Evolutionary conservation across 2,888 invertebrate species (phyloP).

Genomic region (Diachrysia chrysitis): DNA sequence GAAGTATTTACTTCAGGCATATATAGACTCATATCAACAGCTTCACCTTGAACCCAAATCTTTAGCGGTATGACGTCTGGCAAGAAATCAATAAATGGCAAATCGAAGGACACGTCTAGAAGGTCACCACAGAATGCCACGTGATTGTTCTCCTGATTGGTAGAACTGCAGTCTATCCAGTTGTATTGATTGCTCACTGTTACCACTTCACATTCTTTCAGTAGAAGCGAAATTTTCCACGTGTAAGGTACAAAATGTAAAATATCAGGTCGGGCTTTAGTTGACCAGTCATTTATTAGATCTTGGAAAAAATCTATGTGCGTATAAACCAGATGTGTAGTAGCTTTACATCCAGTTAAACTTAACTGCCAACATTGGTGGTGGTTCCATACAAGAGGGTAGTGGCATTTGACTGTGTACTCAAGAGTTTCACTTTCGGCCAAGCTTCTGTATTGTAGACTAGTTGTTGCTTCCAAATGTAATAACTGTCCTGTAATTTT

Average conservation of each 20-base stretch:
- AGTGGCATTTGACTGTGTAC: constrained; percentile 96
- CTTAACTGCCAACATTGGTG: constrained; percentile 98
- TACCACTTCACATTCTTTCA: constrained; percentile 98
- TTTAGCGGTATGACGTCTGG: constrained; percentile 96
- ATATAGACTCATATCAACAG: constrained; percentile 96
- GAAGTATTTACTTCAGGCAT: constrained; percentile 97
- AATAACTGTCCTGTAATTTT: constrained; percentile 97
- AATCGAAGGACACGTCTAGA: constrained; percentile 97
- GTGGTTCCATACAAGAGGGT: constrained; percentile 98
- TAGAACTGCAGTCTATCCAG: constrained; percentile 99
- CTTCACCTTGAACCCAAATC: constrained; percentile 98
- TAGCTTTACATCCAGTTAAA: constrained; percentile 98
- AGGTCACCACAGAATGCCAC: constrained; percentile 98
- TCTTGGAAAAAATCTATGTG: constrained; percentile 99
- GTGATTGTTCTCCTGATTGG: constrained; percentile 98
- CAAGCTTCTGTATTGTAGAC: constrained; percentile 97
- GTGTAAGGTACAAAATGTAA: constrained; percentile 98
- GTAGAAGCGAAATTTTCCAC: constrained; percentile 96
- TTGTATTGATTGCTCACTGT: constrained; percentile 98
- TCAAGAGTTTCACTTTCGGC: constrained; percentile 98
- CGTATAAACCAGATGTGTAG: constrained; percentile 96
- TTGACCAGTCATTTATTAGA: constrained; percentile 98
- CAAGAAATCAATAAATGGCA: constrained; percentile 98
- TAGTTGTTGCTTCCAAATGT: constrained; percentile 98
- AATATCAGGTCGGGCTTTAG: constrained; percentile 97